phyloP scores from a whole-genome alignment of 2,888 invertebrate genomes.

The Perdita meconis region DNA sequence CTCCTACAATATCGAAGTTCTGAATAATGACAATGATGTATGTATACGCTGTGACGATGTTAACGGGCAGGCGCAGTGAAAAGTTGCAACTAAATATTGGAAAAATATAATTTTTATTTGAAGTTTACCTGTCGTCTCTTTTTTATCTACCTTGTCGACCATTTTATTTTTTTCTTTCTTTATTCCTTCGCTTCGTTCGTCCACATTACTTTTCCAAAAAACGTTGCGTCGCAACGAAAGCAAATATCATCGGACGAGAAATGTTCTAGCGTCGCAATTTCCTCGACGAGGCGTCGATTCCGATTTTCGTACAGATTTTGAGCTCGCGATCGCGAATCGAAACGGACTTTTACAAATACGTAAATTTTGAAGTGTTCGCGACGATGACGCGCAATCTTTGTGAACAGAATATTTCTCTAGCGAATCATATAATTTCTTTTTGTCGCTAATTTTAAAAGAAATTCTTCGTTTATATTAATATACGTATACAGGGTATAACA shows the following conservation, averaged over 20 bases:
- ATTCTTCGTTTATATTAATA: constrained; percentile 28
- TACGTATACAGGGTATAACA: no score
- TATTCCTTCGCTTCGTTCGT: no score
- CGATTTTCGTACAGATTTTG: neutral
- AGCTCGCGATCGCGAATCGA: neutral
- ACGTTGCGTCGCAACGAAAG: constrained; percentile 67
- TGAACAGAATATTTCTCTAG: constrained; percentile 63
- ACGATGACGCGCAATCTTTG: neutral
- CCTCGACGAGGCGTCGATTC: neutral
- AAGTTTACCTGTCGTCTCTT: constrained; percentile 56
- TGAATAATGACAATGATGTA: constrained; percentile 43
- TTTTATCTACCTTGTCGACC: constrained; percentile 43
- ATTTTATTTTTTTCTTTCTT: constrained; percentile 2
- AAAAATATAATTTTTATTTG: constrained; percentile 79
- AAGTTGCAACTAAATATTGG: constrained; percentile 72
- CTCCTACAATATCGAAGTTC: constrained; percentile 26
- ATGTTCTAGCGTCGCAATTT: constrained; percentile 55
- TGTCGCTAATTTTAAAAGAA: constrained; percentile 47
- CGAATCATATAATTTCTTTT: constrained; percentile 50
- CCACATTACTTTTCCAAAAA: constrained; percentile 43
- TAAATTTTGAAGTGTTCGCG: constrained; percentile 8
- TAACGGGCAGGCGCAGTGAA: constrained; percentile 60
- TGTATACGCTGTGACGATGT: constrained; percentile 30
- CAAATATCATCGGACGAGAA: constrained; percentile 47
- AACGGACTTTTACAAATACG: neutral